Evolutionary conservation across 2,888 invertebrate species (phyloP).

Genomic region (Venustoraphidia nigricollis): DNA sequence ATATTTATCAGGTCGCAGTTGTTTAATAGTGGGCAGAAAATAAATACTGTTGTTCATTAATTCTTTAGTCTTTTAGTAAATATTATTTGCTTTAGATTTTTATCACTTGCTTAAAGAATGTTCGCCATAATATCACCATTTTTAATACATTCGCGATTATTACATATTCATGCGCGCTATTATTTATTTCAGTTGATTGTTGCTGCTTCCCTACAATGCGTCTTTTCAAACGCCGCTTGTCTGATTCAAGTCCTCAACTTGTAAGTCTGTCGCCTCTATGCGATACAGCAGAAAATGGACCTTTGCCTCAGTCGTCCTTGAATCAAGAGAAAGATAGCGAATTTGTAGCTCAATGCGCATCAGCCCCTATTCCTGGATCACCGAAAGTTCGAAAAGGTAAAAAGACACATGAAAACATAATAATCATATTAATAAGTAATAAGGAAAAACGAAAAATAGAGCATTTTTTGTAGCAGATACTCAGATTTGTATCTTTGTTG

Average conservation of each 20-base stretch:
- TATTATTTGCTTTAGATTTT: too few species aligned
- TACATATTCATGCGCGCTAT: too few species aligned
- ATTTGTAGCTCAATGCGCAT: too few species aligned
- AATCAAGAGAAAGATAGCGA: too few species aligned
- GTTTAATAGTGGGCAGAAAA: too few species aligned
- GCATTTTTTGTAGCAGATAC: not conserved
- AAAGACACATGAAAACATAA: not conserved
- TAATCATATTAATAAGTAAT: not conserved
- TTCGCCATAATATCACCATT: too few species aligned
- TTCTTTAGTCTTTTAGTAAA: too few species aligned
- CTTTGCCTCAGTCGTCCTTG: slow-evolving; percentile 8
- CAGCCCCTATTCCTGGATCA: too few species aligned
- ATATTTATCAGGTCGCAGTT: too few species aligned
- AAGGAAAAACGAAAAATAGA: not conserved
- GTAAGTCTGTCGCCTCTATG: slow-evolving; percentile 32
- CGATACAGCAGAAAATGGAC: slow-evolving; percentile 15
- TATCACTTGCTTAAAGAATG: too few species aligned
- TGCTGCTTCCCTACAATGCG: slow-evolving; percentile 23
- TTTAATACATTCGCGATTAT: too few species aligned
- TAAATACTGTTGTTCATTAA: too few species aligned
- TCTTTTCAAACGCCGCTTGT: slow-evolving; percentile 35
- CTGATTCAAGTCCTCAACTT: slow-evolving; percentile 40
- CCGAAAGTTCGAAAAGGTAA: not conserved
- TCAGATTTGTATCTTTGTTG: not conserved
- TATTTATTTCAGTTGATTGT: not conserved